Conservation (phyloP, 2,888 invertebrate species). For the Listrodromus nycthemerus region DNA sequence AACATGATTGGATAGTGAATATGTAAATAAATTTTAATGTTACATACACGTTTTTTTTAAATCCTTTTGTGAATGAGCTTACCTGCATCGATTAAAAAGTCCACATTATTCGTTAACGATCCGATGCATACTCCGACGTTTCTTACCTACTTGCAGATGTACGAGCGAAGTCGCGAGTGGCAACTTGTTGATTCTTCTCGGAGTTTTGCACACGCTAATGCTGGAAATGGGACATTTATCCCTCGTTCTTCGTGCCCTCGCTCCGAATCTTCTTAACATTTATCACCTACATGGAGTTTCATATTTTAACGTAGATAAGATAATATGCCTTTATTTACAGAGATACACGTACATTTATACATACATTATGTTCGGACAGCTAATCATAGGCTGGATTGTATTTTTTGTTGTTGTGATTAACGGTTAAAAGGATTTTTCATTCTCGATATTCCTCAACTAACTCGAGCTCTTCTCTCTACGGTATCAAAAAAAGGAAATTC, state of each 20-base stretch:
- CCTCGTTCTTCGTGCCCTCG: background rate
- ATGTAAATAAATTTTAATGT: background rate
- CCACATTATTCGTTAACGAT: slow-evolving; percentile 4
- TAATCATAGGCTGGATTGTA: slow-evolving; percentile 69
- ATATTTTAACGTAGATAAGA: slow-evolving; percentile 73
- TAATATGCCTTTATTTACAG: slow-evolving; percentile 78
- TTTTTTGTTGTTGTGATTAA: slow-evolving; percentile 39
- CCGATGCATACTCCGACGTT: background rate
- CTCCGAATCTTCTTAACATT: slow-evolving; percentile 8
- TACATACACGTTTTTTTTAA: background rate
- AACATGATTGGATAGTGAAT: background rate
- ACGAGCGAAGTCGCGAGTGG: slow-evolving; percentile 31
- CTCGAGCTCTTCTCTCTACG: slow-evolving; percentile 64
- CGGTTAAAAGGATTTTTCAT: slow-evolving; percentile 46
- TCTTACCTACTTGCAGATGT: slow-evolving; percentile 40
- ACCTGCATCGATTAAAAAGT: slow-evolving; percentile 13
- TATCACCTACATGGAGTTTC: slow-evolving; percentile 51
- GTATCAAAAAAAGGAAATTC: slow-evolving; percentile 69
- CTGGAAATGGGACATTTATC: slow-evolving; percentile 31
- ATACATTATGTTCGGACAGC: slow-evolving; percentile 73
- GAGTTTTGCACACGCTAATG: slow-evolving; percentile 19
- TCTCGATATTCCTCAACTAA: slow-evolving; percentile 62
- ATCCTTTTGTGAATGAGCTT: slow-evolving; percentile 1
- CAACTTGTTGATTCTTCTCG: slow-evolving; percentile 58
- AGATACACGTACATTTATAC: slow-evolving; percentile 76